Base-by-base conservation (phyloP, 2,888 invertebrate genomes). In the Sipha maydis region DNA sequence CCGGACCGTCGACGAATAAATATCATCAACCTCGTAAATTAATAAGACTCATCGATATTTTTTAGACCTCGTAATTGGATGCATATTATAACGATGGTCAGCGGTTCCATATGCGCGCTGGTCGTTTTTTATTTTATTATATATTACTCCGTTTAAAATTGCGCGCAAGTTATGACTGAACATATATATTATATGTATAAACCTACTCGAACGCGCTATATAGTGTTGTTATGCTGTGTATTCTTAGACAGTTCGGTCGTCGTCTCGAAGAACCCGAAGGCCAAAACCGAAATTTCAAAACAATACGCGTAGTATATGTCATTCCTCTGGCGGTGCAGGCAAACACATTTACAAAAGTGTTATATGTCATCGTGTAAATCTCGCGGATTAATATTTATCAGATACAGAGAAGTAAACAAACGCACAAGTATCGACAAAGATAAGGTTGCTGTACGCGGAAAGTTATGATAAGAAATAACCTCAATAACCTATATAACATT, bases 11-110 rank as follows among this genome's bases (percentile, higher is more conserved):
- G 67, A 76, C 61, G 61, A 84, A 84, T 84, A 84, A 84, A 84
- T 76, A 84, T 76, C 76, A 34, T 67, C 84, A 76, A 76, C 56
- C 41, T 67, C 67, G 84, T 76, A 76, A 84, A 84, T 84, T 84
- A 84, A 41, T 76, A 71, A 73, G 73, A 56, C 73, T 1, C 56
- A 83, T 56, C n/a, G 54, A 73, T 83, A 73, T 54, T 56, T 69
- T 73, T 83, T 7, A 71, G 54, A 34, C n/a, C 83, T 83, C 54
- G 73, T 83, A 83, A 83, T 83, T 83, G 83, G 73, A 83, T 9
- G 54, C 73, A n/a, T 34, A 5, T 73, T 73, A 9, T 73, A 73
- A 73, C 83, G 56, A 19, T 8, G 54, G 73, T 28, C 28, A 41
- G 28, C 21, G 78, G 38, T n/a, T 38, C 67, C 56, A 9, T 78